Conservation (phyloP, 2,888 invertebrate species). For the Pterobdella sp. region DNA sequence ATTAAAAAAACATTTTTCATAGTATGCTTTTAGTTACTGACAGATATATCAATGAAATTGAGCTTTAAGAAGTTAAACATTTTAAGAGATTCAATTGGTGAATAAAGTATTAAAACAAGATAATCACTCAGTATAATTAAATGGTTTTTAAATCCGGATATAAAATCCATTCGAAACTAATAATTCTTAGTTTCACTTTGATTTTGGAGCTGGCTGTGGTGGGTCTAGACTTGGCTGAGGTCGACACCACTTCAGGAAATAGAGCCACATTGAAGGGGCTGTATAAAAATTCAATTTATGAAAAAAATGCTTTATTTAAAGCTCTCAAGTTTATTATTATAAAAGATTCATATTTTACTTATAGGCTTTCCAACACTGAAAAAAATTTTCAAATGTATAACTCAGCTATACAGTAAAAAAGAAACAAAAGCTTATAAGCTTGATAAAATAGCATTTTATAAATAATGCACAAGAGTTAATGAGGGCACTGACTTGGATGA, state of each 20-base stretch:
- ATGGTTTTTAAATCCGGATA: too few relatives aligned
- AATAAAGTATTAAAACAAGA: too few relatives aligned
- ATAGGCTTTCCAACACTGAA: too few relatives aligned
- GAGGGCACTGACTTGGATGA: conserved; percentile 56
- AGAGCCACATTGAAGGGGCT: conserved; percentile 58
- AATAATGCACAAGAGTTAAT: background rate
- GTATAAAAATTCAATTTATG: conserved; percentile 28
- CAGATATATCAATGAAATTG: too few relatives aligned
- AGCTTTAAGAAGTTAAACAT: too few relatives aligned
- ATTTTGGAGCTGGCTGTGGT: conserved; percentile 64
- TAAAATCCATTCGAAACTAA: too few relatives aligned
- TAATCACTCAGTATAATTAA: too few relatives aligned
- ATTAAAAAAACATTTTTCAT: background rate
- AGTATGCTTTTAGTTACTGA: background rate
- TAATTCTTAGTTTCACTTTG: too few relatives aligned
- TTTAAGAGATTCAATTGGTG: too few relatives aligned
- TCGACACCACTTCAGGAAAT: conserved; percentile 58
- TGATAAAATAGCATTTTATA: background rate
- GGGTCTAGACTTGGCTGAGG: conserved; percentile 56
- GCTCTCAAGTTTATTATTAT: background rate
- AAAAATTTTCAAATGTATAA: too few relatives aligned
- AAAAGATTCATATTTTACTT: conserved; percentile 8
- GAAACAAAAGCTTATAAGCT: background rate
- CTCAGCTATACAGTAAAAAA: too few relatives aligned
- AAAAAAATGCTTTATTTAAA: background rate